Conservation (phyloP, 1,140 invertebrate genomes). For the Trichomalopsis sarcophagae region DNA sequence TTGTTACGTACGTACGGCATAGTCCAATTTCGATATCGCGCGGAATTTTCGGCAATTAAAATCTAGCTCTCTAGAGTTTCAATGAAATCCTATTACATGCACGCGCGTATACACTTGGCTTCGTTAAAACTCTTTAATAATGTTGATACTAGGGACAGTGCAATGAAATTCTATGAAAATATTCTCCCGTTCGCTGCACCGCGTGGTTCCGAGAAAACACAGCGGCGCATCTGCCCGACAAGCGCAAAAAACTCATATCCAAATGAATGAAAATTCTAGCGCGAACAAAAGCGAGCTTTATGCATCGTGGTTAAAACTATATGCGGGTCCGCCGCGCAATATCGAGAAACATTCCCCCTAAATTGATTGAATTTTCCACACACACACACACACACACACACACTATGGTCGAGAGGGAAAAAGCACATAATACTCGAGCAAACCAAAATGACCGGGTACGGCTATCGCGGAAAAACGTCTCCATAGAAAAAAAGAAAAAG, state of each 20-base stretch:
- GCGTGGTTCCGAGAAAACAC: too few relatives aligned
- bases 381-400: neutral
- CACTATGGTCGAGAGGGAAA: neutral
- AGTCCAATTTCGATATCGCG: neutral
- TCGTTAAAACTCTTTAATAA: too few relatives aligned
- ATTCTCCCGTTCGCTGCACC: too few relatives aligned
- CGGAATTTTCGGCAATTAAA: neutral
- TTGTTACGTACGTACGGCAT: neutral
- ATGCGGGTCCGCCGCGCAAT: neutral
- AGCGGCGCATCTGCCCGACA: too few relatives aligned
- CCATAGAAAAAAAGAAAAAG: too few relatives aligned
- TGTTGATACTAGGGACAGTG: too few relatives aligned
- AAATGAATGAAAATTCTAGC: neutral
- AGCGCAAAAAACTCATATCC: neutral
- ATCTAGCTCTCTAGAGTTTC: too few relatives aligned
- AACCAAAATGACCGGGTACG: neutral
- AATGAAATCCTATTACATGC: too few relatives aligned
- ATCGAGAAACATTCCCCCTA: neutral
- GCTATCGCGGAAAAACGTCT: too few relatives aligned
- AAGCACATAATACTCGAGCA: neutral
- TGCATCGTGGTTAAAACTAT: too few relatives aligned
- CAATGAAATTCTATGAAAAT: too few relatives aligned
- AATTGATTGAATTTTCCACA: neutral
- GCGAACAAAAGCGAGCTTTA: neutral
- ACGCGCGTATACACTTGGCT: too few relatives aligned